phyloP scores from a whole-genome alignment of 2,797 vertebrate genomes.

The Tachyglossus aculeatus region DNA sequence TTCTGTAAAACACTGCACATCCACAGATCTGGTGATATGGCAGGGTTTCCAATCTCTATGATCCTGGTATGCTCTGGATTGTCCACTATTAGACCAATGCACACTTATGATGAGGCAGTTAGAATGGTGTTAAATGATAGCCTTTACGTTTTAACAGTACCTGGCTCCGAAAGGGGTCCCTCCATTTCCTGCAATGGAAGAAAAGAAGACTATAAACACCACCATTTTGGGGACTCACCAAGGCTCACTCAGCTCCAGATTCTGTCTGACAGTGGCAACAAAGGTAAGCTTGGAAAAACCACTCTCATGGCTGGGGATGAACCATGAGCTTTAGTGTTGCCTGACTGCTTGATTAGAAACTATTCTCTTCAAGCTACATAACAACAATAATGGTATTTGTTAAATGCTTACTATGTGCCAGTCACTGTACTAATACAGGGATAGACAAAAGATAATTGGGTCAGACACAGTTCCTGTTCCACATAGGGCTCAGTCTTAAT shows the following conservation, averaged over 20 bases:
- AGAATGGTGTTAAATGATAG: constrained; percentile 43
- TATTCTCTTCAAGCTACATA: too few relatives aligned
- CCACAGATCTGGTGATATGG: constrained; percentile 88
- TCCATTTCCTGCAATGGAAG: constrained; percentile 76
- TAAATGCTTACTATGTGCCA: too few relatives aligned
- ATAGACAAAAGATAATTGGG: too few relatives aligned
- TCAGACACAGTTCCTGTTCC: too few relatives aligned
- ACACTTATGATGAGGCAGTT: constrained; percentile 52
- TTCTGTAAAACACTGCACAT: constrained; percentile 63
- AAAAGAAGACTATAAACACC: constrained; percentile 30
- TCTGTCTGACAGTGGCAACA: not conserved
- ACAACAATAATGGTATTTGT: too few relatives aligned
- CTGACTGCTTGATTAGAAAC: too few relatives aligned
- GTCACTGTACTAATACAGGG: too few relatives aligned
- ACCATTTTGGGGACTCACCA: too few relatives aligned
- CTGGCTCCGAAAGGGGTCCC: constrained; percentile 84
- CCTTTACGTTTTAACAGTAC: constrained; percentile 84
- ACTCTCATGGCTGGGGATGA: not conserved
- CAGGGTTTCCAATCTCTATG: constrained; percentile 96
- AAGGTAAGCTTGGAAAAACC: not conserved
- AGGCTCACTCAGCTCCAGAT: too few relatives aligned
- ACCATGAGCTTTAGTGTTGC: too few relatives aligned
- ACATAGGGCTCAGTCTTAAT: too few relatives aligned
- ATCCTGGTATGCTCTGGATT: constrained; percentile 68
- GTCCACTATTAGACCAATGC: constrained; percentile 64